Evolutionary conservation across 2,888 invertebrate species (phyloP), one percentile per base, ranked within the genome.

Genomic region (Oscheius sp.): DNA sequence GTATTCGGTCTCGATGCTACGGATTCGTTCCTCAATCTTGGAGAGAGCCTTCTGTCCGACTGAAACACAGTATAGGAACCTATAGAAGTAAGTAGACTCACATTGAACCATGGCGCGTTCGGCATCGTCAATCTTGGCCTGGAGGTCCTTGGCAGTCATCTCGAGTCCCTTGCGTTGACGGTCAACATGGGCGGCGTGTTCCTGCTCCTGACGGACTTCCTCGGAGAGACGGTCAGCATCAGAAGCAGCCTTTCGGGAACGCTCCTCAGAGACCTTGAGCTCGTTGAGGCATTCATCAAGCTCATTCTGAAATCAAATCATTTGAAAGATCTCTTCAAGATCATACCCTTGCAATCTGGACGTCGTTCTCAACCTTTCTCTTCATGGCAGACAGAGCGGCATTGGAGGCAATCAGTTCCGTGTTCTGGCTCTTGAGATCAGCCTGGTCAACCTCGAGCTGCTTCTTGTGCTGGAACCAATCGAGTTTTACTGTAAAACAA

Each of bases 41-140:
- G 95, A 94, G 91, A 99, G 96, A 86, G 96, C 95, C 92, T 96
- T 96, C 93, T 97, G 97, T 91, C 98, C 97, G 91, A 97, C 96
- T 74, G 76, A 71, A 84, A 57, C 9, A 21, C 29, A n/a, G 2
- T 60, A 29, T 10, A 13, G 42, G 13, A 10, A 55, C 21, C 21
- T 21, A 21, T 21, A 21, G 21, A 35, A 68, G n/a, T 4, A 13
- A 53, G 3, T 51, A 1, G 21, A 59, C 76, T 74, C 65, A 82
- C 97, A 97, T 92, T 97, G 97, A 89, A 97, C 94, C 76, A 97
- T 97, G 90, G 88, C 84, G 35, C 80, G 77, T 65, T 88, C 97
- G 87, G 96, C 96, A 91, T 96, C 96, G 90, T 97, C 96, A 89
- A 97, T 92, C 90, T 97, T 94, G 89, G 96, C 94, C 91, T 96